A percentile compares a stretch with the other conserved stretches of the same genome.
phyloP scores from a whole-genome alignment of 2,888 invertebrate genomes.

The Scrobipalpa costella region DNA sequence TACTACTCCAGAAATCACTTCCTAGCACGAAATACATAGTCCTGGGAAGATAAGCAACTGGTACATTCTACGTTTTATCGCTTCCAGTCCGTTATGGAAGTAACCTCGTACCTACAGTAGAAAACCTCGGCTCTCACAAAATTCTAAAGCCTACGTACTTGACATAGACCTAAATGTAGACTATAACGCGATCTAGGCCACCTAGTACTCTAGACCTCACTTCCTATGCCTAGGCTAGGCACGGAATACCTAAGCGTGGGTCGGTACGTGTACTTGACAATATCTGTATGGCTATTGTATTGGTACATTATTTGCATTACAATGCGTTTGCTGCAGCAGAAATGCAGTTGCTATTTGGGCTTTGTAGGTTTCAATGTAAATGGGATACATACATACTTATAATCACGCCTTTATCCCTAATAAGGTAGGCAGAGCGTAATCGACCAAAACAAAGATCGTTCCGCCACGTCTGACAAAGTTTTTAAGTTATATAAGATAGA shows the following conservation, averaged over 20 bases:
- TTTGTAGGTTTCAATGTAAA: background rate
- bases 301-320: background rate
- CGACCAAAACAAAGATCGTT: too few relatives aligned
- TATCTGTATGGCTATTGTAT: background rate
- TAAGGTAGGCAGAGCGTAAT: too few relatives aligned
- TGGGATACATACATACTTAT: too few relatives aligned
- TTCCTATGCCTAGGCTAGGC: conserved; percentile 11
- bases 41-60: too few relatives aligned
- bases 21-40: too few relatives aligned
- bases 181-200: background rate
- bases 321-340: background rate
- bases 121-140: background rate
- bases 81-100: too few relatives aligned
- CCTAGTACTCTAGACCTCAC: conserved; percentile 14
- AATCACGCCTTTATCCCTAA: too few relatives aligned
- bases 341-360: background rate
- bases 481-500: too few relatives aligned
- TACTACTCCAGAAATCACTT: too few relatives aligned
- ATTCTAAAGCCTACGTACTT: background rate
- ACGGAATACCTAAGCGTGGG: conserved; percentile 5
- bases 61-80: too few relatives aligned
- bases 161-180: conserved; percentile 5
- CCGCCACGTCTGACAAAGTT: too few relatives aligned
- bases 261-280: background rate
- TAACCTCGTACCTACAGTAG: too few relatives aligned